A percentile compares a stretch with the other conserved stretches of the same genome.
phyloP scores from a whole-genome alignment of 2,113 vertebrate genomes.

The Scolopax mira region DNA sequence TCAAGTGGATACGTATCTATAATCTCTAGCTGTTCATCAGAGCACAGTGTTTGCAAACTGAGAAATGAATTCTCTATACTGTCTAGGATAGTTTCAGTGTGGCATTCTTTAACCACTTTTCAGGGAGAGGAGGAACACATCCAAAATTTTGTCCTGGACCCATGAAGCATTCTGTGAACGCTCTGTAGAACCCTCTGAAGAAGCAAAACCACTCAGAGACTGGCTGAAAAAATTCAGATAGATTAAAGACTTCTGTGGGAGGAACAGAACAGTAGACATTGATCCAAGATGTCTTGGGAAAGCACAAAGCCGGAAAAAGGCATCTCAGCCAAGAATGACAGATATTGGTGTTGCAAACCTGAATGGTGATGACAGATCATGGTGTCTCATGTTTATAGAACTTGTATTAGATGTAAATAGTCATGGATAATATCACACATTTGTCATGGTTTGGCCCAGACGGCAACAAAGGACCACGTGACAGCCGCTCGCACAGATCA shows the following conservation, averaged over 20 bases:
- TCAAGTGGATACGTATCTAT: slow-evolving; percentile 47
- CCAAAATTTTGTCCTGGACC: background rate
- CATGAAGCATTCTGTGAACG: background rate
- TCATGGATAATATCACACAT: background rate
- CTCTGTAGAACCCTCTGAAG: rapidly evolving
- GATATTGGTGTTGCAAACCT: background rate
- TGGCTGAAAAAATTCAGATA: background rate
- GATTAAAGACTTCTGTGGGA: background rate
- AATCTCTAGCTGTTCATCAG: slow-evolving; percentile 39
- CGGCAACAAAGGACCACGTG: too few species aligned
- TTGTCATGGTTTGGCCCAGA: too few species aligned
- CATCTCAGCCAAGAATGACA: background rate
- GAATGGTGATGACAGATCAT: rapidly evolving
- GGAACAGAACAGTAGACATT: background rate
- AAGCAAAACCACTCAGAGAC: background rate
- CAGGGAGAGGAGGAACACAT: background rate
- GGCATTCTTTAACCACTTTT: background rate
- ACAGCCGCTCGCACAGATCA: too few species aligned
- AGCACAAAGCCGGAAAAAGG: background rate
- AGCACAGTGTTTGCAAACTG: background rate
- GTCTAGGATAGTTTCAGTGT: background rate
- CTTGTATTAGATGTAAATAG: background rate
- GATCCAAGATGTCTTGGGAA: rapidly evolving
- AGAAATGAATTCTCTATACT: background rate
- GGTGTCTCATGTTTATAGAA: background rate